These are phyloP conservation scores for Eupristina koningsbergeri DNA, from an alignment of 1,140 invertebrate species.

Conservation along the genomic window DNA sequence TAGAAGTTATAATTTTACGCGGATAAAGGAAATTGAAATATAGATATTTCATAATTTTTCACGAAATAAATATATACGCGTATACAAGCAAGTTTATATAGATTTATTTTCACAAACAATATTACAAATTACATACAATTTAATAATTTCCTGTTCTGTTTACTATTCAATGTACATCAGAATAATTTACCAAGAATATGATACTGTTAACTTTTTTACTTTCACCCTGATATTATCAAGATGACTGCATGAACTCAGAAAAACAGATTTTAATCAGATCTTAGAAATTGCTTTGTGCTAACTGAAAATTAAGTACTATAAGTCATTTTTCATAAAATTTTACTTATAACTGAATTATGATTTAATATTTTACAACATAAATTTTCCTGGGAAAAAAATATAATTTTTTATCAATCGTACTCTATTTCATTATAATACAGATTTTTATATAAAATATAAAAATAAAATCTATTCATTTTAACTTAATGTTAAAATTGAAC, in stretches of 20 bases:
- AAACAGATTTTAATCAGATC: slow-evolving; percentile 11
- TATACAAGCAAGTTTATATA: too few relatives aligned
- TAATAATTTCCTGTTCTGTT: not conserved
- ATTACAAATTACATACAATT: not conserved
- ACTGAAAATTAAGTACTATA: not conserved
- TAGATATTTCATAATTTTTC: not conserved
- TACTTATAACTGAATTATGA: not conserved
- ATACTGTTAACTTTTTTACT: slow-evolving; percentile 21
- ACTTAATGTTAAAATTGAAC: too few relatives aligned
- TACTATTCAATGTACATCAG: slow-evolving; percentile 12
- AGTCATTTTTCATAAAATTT: not conserved
- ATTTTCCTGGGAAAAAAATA: not conserved
- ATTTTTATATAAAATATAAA: too few relatives aligned
- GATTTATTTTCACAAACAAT: slow-evolving; percentile 14
- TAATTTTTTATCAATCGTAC: too few relatives aligned
- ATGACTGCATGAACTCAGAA: not conserved
- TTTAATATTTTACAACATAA: not conserved
- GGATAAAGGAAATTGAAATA: not conserved
- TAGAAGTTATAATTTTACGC: not conserved
- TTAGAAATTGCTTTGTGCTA: slow-evolving; percentile 7
- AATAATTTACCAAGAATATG: not conserved
- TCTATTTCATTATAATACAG: too few relatives aligned
- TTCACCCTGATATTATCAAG: slow-evolving; percentile 23
- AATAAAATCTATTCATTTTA: too few relatives aligned
- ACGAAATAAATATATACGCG: not conserved